Conservation (phyloP, 2,888 invertebrate species). For the Oscheius myriophilus region DNA sequence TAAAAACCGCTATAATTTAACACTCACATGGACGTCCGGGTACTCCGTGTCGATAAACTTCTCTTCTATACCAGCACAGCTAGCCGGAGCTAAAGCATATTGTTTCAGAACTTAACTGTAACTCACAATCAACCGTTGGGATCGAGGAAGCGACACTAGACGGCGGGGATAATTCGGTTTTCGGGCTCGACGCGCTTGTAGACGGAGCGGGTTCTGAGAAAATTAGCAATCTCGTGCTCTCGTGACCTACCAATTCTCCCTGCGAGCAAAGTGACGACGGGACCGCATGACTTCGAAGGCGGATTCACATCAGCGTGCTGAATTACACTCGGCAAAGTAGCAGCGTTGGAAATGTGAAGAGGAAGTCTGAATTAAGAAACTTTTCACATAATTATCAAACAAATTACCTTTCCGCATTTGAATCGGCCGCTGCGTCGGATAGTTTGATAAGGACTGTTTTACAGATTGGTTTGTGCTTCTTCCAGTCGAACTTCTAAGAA, state of each 20-base stretch:
- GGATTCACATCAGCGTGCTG: not conserved
- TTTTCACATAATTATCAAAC: not conserved
- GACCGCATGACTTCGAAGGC: not conserved
- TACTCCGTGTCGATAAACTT: conserved; percentile 24
- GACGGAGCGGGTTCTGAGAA: too few species aligned
- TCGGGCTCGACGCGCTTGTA: too few species aligned
- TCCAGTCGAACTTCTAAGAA: conserved; percentile 60
- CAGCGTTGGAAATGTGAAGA: conserved; percentile 4
- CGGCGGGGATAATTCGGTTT: too few species aligned
- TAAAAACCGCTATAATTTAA: too few species aligned
- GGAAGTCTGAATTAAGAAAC: not conserved
- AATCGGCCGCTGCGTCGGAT: not conserved
- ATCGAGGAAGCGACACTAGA: not conserved
- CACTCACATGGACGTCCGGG: conserved; percentile 24
- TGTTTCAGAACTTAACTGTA: not conserved
- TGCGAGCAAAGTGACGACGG: not conserved
- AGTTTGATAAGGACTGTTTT: conserved; percentile 38
- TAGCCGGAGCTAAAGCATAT: too few species aligned
- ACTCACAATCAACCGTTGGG: conserved; percentile 8
- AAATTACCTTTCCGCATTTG: conserved; percentile 1
- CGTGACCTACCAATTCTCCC: too few species aligned
- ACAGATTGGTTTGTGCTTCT: conserved; percentile 58
- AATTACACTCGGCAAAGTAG: not conserved
- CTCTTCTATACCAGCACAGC: not conserved
- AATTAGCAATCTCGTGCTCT: too few species aligned